A percentile compares a stretch with the other conserved stretches of the same genome.
phyloP scores from a whole-genome alignment of 2,888 invertebrate species.

The Apamea monoglypha region DNA sequence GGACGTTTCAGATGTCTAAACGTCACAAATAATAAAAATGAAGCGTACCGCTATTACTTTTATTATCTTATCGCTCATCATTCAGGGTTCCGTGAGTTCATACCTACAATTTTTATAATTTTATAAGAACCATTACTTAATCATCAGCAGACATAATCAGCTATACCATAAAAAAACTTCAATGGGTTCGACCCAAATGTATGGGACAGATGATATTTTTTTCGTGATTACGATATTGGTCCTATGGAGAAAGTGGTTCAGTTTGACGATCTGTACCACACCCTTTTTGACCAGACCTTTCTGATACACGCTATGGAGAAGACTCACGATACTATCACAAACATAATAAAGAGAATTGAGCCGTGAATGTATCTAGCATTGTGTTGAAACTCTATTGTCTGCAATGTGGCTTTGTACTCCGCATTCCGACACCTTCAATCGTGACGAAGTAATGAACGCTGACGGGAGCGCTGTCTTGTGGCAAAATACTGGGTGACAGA shows the following conservation, averaged over 20 bases:
- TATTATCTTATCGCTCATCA: constrained; percentile 42
- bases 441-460: not conserved
- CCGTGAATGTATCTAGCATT: not conserved
- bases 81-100: constrained; percentile 28
- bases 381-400: not conserved
- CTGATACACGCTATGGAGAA: not conserved
- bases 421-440: constrained; percentile 4
- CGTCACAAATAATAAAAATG: constrained; percentile 50
- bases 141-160: too few relatives aligned
- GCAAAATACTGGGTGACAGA: not conserved
- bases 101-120: not conserved
- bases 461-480: not conserved
- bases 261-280: too few relatives aligned
- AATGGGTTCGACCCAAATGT: not conserved
- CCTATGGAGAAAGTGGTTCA: too few relatives aligned
- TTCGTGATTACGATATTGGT: too few relatives aligned
- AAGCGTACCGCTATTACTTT: constrained; percentile 41
- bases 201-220: not conserved
- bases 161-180: too few relatives aligned
- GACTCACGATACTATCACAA: not conserved
- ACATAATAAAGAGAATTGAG: not conserved
- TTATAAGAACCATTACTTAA: not conserved
- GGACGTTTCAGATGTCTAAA: constrained; percentile 32
- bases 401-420: not conserved
- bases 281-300: too few relatives aligned